Base-by-base conservation (phyloP, 2,797 vertebrate genomes). In the Streptopelia turtur region DNA sequence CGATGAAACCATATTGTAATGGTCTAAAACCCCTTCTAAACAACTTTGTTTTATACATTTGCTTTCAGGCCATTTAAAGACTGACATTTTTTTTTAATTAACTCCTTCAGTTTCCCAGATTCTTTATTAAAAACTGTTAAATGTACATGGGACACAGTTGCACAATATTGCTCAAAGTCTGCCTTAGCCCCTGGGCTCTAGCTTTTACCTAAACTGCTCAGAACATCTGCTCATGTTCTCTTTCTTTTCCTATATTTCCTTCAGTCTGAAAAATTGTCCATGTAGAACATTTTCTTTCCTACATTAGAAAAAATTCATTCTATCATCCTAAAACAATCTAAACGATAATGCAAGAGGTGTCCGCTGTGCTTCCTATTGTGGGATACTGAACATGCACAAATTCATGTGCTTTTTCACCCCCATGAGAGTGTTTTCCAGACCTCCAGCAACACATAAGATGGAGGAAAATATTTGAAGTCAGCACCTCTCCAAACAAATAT, bases 81-180 rank as follows among this genome's bases (percentile, higher is more conserved):
- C 35, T 39, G 18, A 1, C 7, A 39, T 55, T 79, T 69, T 25
- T 25, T n/a, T 83, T 82, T 66, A 90, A 91, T 41, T 31, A 88
- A 86, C 17, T 81, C 53, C 41, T 83, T 86, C 37, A 5, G 4
- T 87, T 88, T 82, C 43, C 35, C 27, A 28, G 5, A 20, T 87
- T 69, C n/a, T 74, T 87, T 81, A 68, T 87, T 87, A 65, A 81
- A 94, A 83, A 37, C 3, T 61, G 1, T 69, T 61, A 79, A 83
- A 66, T 1, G 0, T 66, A 57, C 41, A 33, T 28, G 18, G 55
- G n/a, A 57, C 24, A 50, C 1, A 3, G 30, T 72, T 84, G n/a
- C 37, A 79, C 11, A 65, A 55, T 72, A 76, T 39, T 79, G 7
- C 30, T 82, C 9, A 14, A 74, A 70, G 16, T 57, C 52, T 91